A percentile compares a stretch with the other conserved stretches of the same genome.
Evolutionary conservation across 1,140 invertebrate genomes (phyloP).

Genomic region (Cylas formicarius): DNA sequence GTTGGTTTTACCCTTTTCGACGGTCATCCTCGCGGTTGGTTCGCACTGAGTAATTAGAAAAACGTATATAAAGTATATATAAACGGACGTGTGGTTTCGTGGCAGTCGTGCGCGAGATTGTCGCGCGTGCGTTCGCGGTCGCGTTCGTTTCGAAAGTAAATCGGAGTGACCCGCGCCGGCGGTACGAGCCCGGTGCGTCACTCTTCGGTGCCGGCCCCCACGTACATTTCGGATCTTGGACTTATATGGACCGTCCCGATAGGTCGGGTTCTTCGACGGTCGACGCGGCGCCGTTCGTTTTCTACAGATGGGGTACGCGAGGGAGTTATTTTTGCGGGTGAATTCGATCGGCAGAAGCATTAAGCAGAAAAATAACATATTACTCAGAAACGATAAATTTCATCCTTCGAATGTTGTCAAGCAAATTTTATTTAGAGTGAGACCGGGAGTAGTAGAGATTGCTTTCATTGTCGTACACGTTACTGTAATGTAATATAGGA

Average conservation of each 20-base stretch:
- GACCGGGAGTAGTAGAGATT: too few relatives aligned
- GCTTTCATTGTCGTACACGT: too few relatives aligned
- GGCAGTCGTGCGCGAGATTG: too few relatives aligned
- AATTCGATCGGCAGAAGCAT: too few relatives aligned
- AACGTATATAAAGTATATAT: too few relatives aligned
- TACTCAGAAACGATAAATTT: too few relatives aligned
- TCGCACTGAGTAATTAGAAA: constrained; percentile 15
- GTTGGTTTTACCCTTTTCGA: constrained; percentile 31
- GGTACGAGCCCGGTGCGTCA: constrained; percentile 24
- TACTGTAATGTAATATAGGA: too few relatives aligned
- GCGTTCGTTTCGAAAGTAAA: constrained; percentile 32
- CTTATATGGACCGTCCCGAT: constrained; percentile 35
- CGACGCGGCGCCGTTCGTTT: neutral
- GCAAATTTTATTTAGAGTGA: too few relatives aligned
- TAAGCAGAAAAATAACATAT: too few relatives aligned
- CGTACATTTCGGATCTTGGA: constrained; percentile 30
- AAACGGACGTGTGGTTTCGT: too few relatives aligned
- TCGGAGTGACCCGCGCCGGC: constrained; percentile 13
- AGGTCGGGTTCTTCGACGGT: constrained; percentile 15
- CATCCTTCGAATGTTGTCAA: too few relatives aligned
- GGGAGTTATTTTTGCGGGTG: neutral
- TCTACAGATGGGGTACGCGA: neutral
- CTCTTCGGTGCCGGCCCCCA: constrained; percentile 23
- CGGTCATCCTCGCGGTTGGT: constrained; percentile 27
- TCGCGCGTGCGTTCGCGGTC: constrained; percentile 25